Evolutionary conservation across 2,113 vertebrate genomes (phyloP).

Genomic region (Chaetorhynchus papuensis): DNA sequence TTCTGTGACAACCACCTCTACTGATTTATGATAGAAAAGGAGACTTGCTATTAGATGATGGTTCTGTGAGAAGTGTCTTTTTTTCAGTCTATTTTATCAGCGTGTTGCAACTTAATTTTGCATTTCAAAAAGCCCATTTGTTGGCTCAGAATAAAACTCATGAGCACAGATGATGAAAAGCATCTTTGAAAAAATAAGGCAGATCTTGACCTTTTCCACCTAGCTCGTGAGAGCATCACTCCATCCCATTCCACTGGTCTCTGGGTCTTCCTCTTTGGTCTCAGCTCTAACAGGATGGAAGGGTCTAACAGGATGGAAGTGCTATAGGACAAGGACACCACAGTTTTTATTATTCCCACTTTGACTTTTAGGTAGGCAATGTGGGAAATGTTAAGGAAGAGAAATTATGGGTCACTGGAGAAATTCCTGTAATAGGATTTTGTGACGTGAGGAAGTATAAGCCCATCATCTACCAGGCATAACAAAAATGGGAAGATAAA

Average conservation of each 20-base stretch:
- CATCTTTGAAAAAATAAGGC: neutral
- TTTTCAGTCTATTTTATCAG: neutral
- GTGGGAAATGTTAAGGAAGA: neutral
- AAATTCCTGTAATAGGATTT: conserved; percentile 8
- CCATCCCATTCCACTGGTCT: neutral
- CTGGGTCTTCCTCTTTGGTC: neutral
- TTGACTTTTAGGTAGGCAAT: neutral
- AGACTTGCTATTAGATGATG: neutral
- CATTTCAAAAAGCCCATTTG: neutral
- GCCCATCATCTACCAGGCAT: neutral
- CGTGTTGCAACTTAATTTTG: neutral
- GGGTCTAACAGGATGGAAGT: neutral
- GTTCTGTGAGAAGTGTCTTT: neutral
- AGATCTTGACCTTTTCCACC: neutral
- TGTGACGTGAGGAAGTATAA: neutral
- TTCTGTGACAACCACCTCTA: neutral
- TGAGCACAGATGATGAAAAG: neutral
- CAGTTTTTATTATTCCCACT: neutral
- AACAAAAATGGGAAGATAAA: neutral
- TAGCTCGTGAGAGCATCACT: neutral
- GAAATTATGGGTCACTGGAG: neutral
- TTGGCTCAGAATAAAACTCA: neutral
- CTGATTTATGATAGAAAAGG: neutral
- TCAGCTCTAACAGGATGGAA: neutral
- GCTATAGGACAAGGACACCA: neutral